Conservation (phyloP, 2,113 vertebrate genomes). For the Lamprologus callipterus region DNA sequence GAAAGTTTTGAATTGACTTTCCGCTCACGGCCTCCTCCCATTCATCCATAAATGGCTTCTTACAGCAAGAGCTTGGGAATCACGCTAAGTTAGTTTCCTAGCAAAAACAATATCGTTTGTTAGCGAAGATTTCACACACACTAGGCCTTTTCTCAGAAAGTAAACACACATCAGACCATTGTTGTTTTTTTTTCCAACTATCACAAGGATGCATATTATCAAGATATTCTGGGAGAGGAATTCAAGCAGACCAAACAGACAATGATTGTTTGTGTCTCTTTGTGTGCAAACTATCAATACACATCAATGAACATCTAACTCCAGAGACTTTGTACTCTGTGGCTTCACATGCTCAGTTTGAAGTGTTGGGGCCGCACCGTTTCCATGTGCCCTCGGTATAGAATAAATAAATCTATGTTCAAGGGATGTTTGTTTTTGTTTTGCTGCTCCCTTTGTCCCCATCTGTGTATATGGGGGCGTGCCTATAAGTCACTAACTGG, state of each 20-base stretch:
- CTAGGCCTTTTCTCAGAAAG: slow-evolving; percentile 5
- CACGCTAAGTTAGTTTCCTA: not conserved
- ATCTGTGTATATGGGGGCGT: not conserved
- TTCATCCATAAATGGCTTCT: not conserved
- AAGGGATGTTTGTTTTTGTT: slow-evolving; percentile 41
- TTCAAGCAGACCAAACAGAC: slow-evolving; percentile 55
- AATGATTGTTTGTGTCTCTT: slow-evolving; percentile 50
- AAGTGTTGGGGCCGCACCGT: not conserved
- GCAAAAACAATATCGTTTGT: slow-evolving; percentile 33
- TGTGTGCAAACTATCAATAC: slow-evolving; percentile 48
- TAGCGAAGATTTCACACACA: slow-evolving; percentile 18
- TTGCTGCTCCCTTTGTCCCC: slow-evolving; percentile 17
- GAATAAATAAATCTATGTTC: slow-evolving; percentile 39
- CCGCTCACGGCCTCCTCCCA: not conserved
- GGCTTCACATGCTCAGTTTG: slow-evolving; percentile 24
- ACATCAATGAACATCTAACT: slow-evolving; percentile 47
- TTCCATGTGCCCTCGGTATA: slow-evolving; percentile 22
- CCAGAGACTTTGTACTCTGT: not conserved
- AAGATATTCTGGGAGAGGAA: slow-evolving; percentile 43
- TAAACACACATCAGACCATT: slow-evolving; percentile 52
- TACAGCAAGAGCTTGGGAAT: slow-evolving; percentile 22
- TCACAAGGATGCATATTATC: slow-evolving; percentile 30
- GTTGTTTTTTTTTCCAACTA: slow-evolving; percentile 7
- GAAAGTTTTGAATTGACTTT: not conserved
- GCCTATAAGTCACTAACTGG: not conserved